Conservation (phyloP, 1,140 invertebrate species). For the Pomacea maculata region DNA sequence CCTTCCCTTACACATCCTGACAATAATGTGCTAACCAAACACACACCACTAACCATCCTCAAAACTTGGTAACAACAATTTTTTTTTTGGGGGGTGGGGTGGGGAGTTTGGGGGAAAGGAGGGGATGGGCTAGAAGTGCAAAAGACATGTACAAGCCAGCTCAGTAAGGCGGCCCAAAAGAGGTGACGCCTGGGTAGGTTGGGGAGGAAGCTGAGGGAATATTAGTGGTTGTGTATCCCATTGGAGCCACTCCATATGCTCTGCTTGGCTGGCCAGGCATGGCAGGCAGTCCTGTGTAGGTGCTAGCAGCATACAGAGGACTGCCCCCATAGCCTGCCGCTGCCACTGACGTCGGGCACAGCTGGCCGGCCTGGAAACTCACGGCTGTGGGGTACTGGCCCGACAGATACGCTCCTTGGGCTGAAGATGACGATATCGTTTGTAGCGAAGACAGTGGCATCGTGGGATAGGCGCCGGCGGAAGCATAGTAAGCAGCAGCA, state of each 20-base stretch:
- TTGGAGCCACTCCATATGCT: slow-evolving; percentile 9
- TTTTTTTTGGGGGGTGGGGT: too few relatives aligned
- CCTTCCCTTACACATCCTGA: too few relatives aligned
- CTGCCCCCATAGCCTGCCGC: slow-evolving; percentile 20
- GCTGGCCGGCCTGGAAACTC: slow-evolving; percentile 6
- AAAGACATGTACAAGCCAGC: not conserved
- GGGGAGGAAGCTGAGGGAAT: slow-evolving; percentile 8
- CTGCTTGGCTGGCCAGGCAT: slow-evolving; percentile 19
- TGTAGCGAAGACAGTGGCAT: slow-evolving; percentile 9
- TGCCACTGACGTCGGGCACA: slow-evolving; percentile 16
- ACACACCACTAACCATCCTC: too few relatives aligned
- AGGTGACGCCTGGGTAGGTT: slow-evolving; percentile 8
- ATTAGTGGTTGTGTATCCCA: slow-evolving; percentile 6
- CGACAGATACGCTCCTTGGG: slow-evolving; percentile 9
- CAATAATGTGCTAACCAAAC: too few relatives aligned
- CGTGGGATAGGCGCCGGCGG: not conserved
- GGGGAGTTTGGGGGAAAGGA: too few relatives aligned
- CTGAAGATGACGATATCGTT: slow-evolving; percentile 4
- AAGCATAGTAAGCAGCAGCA: slow-evolving; percentile 11
- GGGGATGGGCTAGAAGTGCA: too few relatives aligned
- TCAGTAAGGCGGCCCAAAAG: slow-evolving; percentile 17
- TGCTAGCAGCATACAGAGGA: slow-evolving; percentile 18
- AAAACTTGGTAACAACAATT: too few relatives aligned
- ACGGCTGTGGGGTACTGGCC: slow-evolving; percentile 16
- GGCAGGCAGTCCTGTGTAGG: slow-evolving; percentile 13